phyloP scores from a whole-genome alignment of 1,140 invertebrate species.

The Drosophila lacteicornis region DNA sequence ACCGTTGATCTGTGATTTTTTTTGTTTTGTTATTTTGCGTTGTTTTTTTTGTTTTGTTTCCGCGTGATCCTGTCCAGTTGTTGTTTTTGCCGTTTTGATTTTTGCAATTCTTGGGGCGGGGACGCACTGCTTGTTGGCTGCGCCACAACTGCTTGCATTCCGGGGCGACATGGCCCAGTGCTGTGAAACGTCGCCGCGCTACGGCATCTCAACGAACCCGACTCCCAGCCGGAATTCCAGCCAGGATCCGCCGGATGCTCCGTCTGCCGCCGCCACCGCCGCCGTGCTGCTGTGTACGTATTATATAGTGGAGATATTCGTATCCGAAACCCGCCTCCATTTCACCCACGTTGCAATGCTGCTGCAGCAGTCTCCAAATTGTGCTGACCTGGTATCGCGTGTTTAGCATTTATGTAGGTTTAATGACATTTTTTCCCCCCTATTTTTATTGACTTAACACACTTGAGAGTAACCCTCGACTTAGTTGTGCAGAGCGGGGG shows the following conservation, averaged over 20 bases:
- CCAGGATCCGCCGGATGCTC: slow-evolving; percentile 7
- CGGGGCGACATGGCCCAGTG: slow-evolving; percentile 60
- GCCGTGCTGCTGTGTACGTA: slow-evolving; percentile 25
- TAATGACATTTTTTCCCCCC: slow-evolving; percentile 4
- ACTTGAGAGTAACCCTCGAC: slow-evolving; percentile 9
- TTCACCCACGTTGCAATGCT: slow-evolving; percentile 35
- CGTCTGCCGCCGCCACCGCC: slow-evolving; percentile 5
- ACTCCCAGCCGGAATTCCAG: slow-evolving; percentile 3
- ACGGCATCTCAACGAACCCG: slow-evolving; percentile 16
- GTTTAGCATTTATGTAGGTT: slow-evolving; percentile 25
- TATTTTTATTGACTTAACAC: slow-evolving; percentile 17
- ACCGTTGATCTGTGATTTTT: slow-evolving; percentile 12
- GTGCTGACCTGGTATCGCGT: slow-evolving; percentile 31
- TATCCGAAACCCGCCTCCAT: background rate
- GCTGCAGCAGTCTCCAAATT: slow-evolving; percentile 18
- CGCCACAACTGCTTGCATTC: slow-evolving; percentile 24
- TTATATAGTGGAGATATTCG: slow-evolving; percentile 13
- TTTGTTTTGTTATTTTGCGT: slow-evolving; percentile 6
- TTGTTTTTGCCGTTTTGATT: background rate
- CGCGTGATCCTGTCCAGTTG: slow-evolving; percentile 26
- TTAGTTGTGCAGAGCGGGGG: background rate
- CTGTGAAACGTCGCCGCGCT: slow-evolving; percentile 46
- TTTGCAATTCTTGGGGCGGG: slow-evolving; percentile 5
- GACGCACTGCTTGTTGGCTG: slow-evolving; percentile 17
- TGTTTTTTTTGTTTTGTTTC: background rate